phyloP scores from a whole-genome alignment of 2,113 vertebrate species.

The Nothocercus julius region DNA sequence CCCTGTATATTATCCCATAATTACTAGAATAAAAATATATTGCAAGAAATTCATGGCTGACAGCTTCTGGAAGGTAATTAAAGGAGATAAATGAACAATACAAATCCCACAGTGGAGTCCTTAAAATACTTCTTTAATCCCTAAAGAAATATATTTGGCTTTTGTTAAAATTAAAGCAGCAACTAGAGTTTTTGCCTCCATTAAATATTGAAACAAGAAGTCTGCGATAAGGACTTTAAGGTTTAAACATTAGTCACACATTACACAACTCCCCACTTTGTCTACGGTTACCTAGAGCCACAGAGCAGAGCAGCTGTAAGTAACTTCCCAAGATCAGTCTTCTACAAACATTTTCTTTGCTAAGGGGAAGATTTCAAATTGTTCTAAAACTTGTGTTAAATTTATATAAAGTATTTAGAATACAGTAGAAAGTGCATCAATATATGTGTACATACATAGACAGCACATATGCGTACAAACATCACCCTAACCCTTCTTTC shows the following conservation, averaged over 20 bases:
- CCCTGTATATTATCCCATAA: not conserved
- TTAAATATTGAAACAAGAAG: not conserved
- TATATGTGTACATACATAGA: not conserved
- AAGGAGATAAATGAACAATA: constrained; percentile 27
- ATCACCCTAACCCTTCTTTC: not conserved
- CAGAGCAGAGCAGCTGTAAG: not conserved
- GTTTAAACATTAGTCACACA: not conserved
- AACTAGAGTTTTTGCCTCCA: not conserved
- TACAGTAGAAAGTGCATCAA: not conserved
- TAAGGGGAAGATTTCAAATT: not conserved
- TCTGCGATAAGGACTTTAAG: not conserved
- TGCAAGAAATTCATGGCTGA: not conserved
- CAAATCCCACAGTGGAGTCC: not conserved
- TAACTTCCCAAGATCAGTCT: not conserved
- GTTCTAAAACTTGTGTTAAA: not conserved
- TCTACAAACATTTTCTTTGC: not conserved
- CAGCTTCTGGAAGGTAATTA: constrained; percentile 35
- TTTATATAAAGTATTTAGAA: not conserved
- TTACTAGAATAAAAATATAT: not conserved
- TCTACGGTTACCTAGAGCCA: not conserved
- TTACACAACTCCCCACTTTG: not conserved
- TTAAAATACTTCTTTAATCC: not conserved
- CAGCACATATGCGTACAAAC: not conserved
- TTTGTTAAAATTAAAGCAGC: not conserved
- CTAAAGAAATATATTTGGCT: not conserved